Evolutionary conservation across 2,888 invertebrate genomes (phyloP).

Genomic region (Theodoxus fluviatilis): DNA sequence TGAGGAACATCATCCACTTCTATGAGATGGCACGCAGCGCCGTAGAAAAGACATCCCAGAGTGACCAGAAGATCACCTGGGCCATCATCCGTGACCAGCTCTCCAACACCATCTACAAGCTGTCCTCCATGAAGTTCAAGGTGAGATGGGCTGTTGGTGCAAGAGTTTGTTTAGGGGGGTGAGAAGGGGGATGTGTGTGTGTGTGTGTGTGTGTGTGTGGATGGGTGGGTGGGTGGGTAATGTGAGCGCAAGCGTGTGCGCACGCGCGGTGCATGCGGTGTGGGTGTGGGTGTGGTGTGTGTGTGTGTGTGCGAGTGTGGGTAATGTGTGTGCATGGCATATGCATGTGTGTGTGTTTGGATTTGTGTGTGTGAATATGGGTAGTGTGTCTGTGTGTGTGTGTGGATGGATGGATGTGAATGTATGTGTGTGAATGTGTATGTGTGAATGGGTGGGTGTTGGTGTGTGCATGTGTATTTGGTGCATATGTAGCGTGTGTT

Average conservation of each 20-base stretch:
- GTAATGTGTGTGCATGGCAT: background rate
- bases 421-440: background rate
- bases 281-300: background rate
- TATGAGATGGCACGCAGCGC: conserved; percentile 98
- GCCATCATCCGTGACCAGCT: conserved; percentile 95
- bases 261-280: no score
- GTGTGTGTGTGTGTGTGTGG: no score
- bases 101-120: conserved; percentile 92
- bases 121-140: conserved; percentile 99
- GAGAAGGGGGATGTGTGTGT: background rate
- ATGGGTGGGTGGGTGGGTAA: background rate
- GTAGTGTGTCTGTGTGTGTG: background rate
- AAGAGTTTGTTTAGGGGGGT: background rate
- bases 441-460: background rate
- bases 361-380: background rate
- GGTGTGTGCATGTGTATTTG: background rate
- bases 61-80: conserved; percentile 99
- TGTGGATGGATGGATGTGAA: no score
- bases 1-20: conserved; percentile 96
- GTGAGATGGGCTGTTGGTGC: conserved; percentile 66
- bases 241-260: background rate
- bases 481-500: no score
- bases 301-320: no score
- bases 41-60: conserved; percentile 97
- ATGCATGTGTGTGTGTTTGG: background rate